phyloP scores from a whole-genome alignment of 2,113 vertebrate species.

The Mungos mungo region DNA sequence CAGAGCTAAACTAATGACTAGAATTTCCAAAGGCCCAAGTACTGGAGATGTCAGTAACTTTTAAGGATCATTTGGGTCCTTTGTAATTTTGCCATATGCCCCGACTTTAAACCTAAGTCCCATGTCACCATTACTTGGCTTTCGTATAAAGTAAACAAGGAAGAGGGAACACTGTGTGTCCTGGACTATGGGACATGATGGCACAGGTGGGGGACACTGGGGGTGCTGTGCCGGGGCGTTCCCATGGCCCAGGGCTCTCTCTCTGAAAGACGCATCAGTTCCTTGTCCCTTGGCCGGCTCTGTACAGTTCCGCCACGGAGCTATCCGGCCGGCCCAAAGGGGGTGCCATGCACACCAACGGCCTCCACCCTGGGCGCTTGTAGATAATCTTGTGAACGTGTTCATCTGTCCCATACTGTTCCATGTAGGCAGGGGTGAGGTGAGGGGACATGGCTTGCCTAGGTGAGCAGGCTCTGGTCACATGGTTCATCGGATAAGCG shows the following conservation, averaged over 20 bases:
- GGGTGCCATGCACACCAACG: not conserved
- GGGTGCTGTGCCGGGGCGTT: not conserved
- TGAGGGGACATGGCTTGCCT: not conserved
- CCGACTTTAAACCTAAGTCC: not conserved
- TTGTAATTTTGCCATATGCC: not conserved
- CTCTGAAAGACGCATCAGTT: not conserved
- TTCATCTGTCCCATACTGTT: not conserved
- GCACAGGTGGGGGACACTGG: not conserved
- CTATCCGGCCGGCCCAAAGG: no score
- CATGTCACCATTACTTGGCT: not conserved
- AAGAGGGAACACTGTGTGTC: no score
- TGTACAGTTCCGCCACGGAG: not conserved
- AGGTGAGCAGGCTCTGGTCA: not conserved
- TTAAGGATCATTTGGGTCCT: not conserved
- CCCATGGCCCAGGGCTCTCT: not conserved
- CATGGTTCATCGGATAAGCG: not conserved
- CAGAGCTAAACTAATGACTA: not conserved
- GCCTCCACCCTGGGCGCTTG: not conserved
- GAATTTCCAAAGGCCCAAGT: not conserved
- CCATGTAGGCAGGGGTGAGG: accelerated
- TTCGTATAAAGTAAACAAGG: not conserved
- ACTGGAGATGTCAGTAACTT: not conserved
- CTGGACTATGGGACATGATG: not conserved
- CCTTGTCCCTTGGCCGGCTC: not conserved
- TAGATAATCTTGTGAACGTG: not conserved